These are phyloP conservation scores for Polypedilum vanderplanki DNA, from an alignment of 1,140 invertebrate species.

Conservation along the genomic window DNA sequence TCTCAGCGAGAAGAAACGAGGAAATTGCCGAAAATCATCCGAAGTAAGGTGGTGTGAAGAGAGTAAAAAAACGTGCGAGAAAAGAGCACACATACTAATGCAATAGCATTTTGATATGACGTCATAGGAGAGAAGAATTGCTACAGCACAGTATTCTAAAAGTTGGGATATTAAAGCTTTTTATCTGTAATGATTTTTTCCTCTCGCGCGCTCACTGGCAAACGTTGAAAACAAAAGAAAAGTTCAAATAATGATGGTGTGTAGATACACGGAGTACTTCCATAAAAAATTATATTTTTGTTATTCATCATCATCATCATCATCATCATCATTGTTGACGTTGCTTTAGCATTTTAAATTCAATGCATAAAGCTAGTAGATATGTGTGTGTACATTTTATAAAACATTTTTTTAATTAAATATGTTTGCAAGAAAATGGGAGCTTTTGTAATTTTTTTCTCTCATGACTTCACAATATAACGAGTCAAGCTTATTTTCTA, in stretches of 20 bases:
- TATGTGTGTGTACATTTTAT: too few relatives aligned
- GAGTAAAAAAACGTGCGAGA: background rate
- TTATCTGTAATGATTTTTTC: background rate
- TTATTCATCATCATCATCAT: background rate
- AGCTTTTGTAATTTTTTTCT: too few relatives aligned
- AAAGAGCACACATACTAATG: background rate
- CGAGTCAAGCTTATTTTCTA: background rate
- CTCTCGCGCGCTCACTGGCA: background rate
- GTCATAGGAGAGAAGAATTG: background rate
- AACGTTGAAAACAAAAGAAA: slow-evolving; percentile 11
- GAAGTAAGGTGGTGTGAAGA: background rate
- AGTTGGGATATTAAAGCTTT: background rate
- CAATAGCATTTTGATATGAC: background rate
- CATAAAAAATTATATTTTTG: background rate
- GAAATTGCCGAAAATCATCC: slow-evolving; percentile 1
- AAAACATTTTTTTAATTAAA: too few relatives aligned
- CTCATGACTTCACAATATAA: too few relatives aligned
- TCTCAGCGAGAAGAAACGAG: background rate
- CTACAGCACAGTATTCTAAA: background rate
- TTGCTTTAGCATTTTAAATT: too few relatives aligned
- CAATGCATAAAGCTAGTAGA: too few relatives aligned
- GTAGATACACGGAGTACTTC: background rate
- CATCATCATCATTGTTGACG: background rate
- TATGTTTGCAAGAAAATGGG: too few relatives aligned
- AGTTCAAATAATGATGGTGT: background rate